Percentiles rank a stretch among this genome's conserved stretches.
phyloP scores from a whole-genome alignment of 2,888 invertebrate species.

The Aphidoletes aphidimyza region DNA sequence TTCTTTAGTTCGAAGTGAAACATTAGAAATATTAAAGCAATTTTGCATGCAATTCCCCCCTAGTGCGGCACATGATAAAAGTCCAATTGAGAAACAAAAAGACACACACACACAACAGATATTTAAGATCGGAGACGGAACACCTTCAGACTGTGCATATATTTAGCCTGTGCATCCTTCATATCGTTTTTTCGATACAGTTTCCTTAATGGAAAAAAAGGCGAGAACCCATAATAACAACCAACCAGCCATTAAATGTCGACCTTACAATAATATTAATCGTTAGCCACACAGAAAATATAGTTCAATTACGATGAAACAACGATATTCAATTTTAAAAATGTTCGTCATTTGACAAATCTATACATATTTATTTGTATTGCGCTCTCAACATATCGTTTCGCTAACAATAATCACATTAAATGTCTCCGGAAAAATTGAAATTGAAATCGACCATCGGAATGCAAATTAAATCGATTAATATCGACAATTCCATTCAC shows the following conservation, averaged over 20 bases:
- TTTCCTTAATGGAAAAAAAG: neutral
- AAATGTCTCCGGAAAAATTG: neutral
- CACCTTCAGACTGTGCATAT: neutral
- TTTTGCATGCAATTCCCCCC: too few species aligned
- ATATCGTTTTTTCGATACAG: neutral
- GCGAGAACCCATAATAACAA: neutral
- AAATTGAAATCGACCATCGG: neutral
- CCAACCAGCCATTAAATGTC: conserved; percentile 11
- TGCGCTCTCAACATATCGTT: neutral
- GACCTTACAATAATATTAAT: conserved; percentile 8
- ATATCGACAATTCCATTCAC: neutral
- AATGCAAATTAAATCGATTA: conserved; percentile 32
- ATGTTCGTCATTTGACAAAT: neutral
- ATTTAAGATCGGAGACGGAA: too few species aligned
- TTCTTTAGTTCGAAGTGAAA: too few species aligned
- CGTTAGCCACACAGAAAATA: neutral
- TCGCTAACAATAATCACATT: neutral
- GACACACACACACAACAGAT: too few species aligned
- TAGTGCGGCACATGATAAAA: too few species aligned
- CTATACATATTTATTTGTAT: neutral
- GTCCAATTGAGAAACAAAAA: neutral
- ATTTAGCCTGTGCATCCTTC: neutral
- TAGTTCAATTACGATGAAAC: conserved; percentile 12
- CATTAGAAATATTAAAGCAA: too few species aligned
- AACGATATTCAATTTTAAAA: neutral